phyloP scores from a whole-genome alignment of 1,140 invertebrate genomes.

The Hyles vespertilio region DNA sequence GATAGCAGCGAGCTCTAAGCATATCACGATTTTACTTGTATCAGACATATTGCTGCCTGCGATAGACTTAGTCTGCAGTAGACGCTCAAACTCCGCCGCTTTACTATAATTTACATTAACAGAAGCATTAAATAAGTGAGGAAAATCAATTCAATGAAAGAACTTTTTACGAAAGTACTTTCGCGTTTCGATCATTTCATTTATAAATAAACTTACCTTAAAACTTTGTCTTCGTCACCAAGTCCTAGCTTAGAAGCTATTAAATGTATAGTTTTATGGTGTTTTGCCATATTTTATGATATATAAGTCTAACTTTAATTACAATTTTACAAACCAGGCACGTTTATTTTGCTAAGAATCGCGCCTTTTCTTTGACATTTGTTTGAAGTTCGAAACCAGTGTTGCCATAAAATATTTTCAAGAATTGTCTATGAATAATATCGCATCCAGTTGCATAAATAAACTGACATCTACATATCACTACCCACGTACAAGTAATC shows the following conservation, averaged over 20 bases:
- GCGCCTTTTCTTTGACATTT: too few species aligned
- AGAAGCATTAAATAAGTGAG: neutral
- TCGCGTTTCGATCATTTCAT: too few species aligned
- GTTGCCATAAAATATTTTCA: too few species aligned
- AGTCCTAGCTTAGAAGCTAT: slow-evolving; percentile 55
- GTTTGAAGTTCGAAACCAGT: too few species aligned
- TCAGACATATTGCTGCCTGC: slow-evolving; percentile 54
- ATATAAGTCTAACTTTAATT: neutral
- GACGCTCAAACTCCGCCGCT: slow-evolving; percentile 59
- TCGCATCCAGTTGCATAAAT: too few species aligned
- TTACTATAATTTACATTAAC: slow-evolving; percentile 33
- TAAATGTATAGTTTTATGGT: slow-evolving; percentile 48
- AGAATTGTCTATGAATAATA: too few species aligned
- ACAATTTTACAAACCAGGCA: neutral
- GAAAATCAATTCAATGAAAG: neutral
- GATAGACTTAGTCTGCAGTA: slow-evolving; percentile 48
- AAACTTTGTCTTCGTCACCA: slow-evolving; percentile 51
- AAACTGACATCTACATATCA: too few species aligned
- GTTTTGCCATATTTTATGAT: slow-evolving; percentile 28
- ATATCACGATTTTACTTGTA: slow-evolving; percentile 58
- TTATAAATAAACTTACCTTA: slow-evolving; percentile 35
- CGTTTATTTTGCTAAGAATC: neutral
- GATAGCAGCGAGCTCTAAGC: slow-evolving; percentile 50
- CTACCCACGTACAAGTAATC: too few species aligned
- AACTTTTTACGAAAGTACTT: too few species aligned